Conservation (phyloP, 1,140 invertebrate genomes). For the Nasonia giraulti region DNA sequence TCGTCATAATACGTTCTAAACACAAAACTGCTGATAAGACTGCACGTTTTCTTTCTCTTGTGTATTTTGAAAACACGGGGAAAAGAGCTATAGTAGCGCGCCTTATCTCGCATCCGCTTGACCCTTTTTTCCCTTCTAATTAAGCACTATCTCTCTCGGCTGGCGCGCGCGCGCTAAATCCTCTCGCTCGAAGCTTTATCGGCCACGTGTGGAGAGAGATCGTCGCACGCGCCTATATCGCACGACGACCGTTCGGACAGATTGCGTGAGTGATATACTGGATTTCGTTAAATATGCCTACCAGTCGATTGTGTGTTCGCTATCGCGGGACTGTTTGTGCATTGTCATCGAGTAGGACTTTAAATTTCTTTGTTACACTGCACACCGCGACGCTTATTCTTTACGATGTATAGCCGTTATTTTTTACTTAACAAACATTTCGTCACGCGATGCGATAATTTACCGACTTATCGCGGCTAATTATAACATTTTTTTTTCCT, state of each 20-base stretch:
- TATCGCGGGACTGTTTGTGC: too few relatives aligned
- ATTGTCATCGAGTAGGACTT: neutral
- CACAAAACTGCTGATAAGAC: neutral
- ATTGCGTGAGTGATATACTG: conserved; percentile 23
- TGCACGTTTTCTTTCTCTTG: neutral
- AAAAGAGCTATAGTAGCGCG: neutral
- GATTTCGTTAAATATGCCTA: neutral
- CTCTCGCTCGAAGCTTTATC: conserved; percentile 14
- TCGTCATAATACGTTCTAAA: neutral
- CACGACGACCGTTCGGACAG: conserved; percentile 10
- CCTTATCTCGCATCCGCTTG: neutral
- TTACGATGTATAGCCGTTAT: neutral
- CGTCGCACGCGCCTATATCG: conserved; percentile 21
- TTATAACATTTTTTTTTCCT: neutral
- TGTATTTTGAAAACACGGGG: neutral
- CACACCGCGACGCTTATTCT: neutral
- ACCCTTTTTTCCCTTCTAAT: neutral
- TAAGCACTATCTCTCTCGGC: neutral
- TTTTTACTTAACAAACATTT: neutral
- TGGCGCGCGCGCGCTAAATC: neutral
- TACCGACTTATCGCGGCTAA: conserved; percentile 10
- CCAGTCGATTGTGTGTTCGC: too few relatives aligned
- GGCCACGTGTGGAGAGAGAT: conserved; percentile 30
- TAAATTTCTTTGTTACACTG: neutral
- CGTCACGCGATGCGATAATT: conserved; percentile 33